Evolutionary conservation across 64 coral and sea anemone genomes (phyloP).

Genomic region (Anthopleura sola): DNA sequence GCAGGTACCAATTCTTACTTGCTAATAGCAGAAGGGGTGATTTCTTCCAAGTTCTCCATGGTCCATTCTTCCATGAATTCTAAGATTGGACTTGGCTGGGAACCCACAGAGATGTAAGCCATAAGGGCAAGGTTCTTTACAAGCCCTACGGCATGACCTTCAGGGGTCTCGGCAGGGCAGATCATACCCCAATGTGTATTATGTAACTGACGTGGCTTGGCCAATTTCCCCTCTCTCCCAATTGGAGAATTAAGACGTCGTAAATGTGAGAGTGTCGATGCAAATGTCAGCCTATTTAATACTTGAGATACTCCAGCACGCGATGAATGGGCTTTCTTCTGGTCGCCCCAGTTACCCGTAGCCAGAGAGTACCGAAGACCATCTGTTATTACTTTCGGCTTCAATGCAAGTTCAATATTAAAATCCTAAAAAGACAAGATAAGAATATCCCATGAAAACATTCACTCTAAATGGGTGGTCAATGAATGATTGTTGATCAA

Average conservation of each 20-base stretch:
- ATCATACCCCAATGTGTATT: conserved; percentile 99
- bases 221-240: conserved; percentile 96
- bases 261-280: conserved; percentile 93
- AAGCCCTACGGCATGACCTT: conserved; percentile 96
- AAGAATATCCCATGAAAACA: background rate
- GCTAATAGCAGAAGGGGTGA: conserved; percentile 96
- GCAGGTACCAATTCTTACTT: conserved; percentile 71
- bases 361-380: conserved; percentile 94
- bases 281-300: conserved; percentile 90
- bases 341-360: conserved; percentile 97
- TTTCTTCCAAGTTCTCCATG: conserved; percentile 99
- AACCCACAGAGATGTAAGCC: conserved; percentile 99
- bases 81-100: conserved; percentile 95
- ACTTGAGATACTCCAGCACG: conserved; percentile 97
- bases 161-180: conserved; percentile 95
- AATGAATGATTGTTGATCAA: too few species aligned
- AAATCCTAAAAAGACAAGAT: conserved; percentile 60
- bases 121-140: conserved; percentile 98
- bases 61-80: conserved; percentile 99
- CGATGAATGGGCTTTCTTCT: conserved; percentile 92
- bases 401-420: conserved; percentile 94
- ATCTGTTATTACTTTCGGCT: conserved; percentile 95
- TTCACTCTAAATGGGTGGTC: background rate
- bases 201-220: conserved; percentile 92
- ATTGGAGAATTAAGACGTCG: conserved; percentile 98